Conservation (phyloP, 2,888 invertebrate genomes). For the Anticlea derivata region DNA sequence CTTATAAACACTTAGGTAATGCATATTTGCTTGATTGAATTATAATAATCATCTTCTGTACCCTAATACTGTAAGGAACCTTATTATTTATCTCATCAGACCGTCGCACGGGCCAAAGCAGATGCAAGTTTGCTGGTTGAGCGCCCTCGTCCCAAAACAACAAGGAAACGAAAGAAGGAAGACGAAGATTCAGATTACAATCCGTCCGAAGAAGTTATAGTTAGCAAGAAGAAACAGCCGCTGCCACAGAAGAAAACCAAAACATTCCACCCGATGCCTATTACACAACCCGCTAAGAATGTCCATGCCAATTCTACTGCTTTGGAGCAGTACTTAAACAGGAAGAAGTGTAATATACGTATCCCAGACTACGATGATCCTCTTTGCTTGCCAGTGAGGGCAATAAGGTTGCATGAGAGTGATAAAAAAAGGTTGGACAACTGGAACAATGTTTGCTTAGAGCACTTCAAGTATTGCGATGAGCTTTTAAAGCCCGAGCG, state of each 20-base stretch:
- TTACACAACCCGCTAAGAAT: too few relatives aligned
- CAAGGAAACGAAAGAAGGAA: conserved; percentile 46
- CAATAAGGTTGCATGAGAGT: conserved; percentile 45
- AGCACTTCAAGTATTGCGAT: conserved; percentile 60
- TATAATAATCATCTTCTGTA: too few relatives aligned
- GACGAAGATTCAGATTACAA: conserved; percentile 70
- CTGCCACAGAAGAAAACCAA: conserved; percentile 31
- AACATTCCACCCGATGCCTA: background rate
- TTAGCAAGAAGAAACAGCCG: conserved; percentile 35
- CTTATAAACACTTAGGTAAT: too few relatives aligned
- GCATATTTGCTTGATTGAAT: too few relatives aligned
- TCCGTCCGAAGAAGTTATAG: conserved; percentile 52
- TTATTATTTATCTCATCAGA: too few relatives aligned
- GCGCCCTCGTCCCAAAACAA: conserved; percentile 38
- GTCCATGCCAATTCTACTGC: background rate
- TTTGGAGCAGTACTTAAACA: conserved; percentile 35
- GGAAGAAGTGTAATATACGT: conserved; percentile 52
- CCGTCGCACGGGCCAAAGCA: background rate
- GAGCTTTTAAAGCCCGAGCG: conserved; percentile 52
- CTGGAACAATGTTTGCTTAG: conserved; percentile 72
- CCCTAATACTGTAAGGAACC: too few relatives aligned
- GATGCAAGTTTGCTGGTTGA: conserved; percentile 41
- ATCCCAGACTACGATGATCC: conserved; percentile 76
- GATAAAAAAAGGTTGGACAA: conserved; percentile 56
- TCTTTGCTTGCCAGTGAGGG: conserved; percentile 67